Conservation (phyloP, 2,797 vertebrate genomes). For the Esox lucius region DNA sequence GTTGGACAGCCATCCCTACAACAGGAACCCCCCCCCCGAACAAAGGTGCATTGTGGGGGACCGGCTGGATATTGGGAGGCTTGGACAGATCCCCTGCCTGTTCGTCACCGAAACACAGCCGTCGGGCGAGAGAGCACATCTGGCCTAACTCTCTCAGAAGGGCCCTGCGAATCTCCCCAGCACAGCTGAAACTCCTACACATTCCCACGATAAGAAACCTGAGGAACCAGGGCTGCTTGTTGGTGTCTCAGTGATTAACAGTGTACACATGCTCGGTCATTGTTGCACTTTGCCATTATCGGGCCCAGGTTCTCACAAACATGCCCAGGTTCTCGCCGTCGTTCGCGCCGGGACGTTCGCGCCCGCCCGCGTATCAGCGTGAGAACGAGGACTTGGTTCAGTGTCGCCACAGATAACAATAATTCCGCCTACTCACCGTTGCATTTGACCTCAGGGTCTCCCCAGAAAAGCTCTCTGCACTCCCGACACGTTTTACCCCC, state of each 20-base stretch:
- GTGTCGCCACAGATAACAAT: neutral
- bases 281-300: neutral
- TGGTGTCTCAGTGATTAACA: neutral
- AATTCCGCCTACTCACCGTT: constrained; percentile 73
- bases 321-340: no score
- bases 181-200: constrained; percentile 14
- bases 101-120: constrained; percentile 23
- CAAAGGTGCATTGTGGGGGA: constrained; percentile 56
- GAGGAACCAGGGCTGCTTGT: neutral
- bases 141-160: constrained; percentile 44
- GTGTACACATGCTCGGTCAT: neutral
- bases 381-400: no score
- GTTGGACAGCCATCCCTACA: constrained; percentile 23
- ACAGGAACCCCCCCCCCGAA: constrained; percentile 22
- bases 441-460: constrained; percentile 86
- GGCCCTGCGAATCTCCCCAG: constrained; percentile 4
- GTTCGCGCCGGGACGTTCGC: neutral
- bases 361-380: neutral
- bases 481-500: constrained; percentile 91
- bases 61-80: constrained; percentile 39
- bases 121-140: constrained; percentile 51
- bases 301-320: neutral
- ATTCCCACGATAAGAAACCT: constrained; percentile 42
- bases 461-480: constrained; percentile 95
- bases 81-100: constrained; percentile 43